Conservation (phyloP, 2,888 invertebrate species). For the Eilema depressum region DNA sequence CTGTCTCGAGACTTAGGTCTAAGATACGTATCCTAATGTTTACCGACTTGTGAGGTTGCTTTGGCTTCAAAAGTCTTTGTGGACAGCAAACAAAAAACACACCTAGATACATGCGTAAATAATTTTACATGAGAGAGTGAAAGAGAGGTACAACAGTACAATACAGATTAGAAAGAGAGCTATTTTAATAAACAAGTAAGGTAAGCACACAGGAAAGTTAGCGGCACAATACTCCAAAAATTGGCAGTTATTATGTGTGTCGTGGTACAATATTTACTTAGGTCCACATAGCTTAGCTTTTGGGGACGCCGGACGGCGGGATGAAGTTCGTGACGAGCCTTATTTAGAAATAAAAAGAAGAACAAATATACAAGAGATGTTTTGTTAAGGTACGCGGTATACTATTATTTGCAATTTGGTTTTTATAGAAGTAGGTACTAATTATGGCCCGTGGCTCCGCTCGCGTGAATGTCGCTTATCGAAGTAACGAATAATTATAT, state of each 20-base stretch:
- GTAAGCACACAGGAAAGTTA: conserved; percentile 44
- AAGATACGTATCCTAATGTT: no score
- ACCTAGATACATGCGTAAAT: background rate
- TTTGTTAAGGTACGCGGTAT: background rate
- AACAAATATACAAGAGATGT: conserved; percentile 8
- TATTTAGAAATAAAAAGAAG: conserved; percentile 14
- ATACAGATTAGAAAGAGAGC: conserved; percentile 29
- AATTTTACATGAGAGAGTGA: background rate
- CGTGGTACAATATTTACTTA: conserved; percentile 62
- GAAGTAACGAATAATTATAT: no score
- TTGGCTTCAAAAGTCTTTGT: no score
- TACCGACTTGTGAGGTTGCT: no score
- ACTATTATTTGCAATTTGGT: no score
- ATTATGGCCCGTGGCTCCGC: no score
- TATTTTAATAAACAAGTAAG: conserved; percentile 42
- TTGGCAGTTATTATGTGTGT: conserved; percentile 52
- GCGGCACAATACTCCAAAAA: conserved; percentile 43
- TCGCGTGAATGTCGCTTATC: no score
- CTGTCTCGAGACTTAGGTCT: no score
- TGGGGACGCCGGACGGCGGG: conserved; percentile 21
- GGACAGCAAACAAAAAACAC: no score
- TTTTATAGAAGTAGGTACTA: no score
- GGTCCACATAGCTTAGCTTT: conserved; percentile 32
- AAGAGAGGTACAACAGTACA: conserved; percentile 2
- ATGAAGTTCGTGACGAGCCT: conserved; percentile 19